Evolutionary conservation across 2,113 vertebrate species (phyloP), one percentile per base, ranked within the genome.

Genomic region (Cricetomys ansorgei): DNA sequence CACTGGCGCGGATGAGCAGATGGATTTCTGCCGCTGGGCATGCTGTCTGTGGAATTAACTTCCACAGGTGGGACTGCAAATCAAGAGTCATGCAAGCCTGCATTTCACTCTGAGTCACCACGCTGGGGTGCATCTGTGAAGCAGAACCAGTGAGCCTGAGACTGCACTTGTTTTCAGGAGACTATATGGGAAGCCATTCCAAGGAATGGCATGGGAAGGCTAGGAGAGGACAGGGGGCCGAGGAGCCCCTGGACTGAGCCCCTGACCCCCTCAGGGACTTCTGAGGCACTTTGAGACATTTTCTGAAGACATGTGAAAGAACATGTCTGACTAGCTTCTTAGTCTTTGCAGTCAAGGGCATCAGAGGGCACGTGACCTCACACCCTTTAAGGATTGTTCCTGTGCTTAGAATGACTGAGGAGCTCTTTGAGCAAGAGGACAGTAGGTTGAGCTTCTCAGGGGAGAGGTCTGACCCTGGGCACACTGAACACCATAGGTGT

Each of bases 281-380:
- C 13, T 5, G 53, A 87, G 37, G 37, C 34, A n/a, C 21, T 64
- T 21, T 10, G 1, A 43, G 45, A 37, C 25, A 62, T 62, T 64
- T 65, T 27, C 89, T 80, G 89, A 72, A 72, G 65, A 27, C 37
- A 9, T 5, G 5, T 25, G 76, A 89, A 53, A 67, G 43, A 70
- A 5, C 0, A 1, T 34, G 34, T 3, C 7, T 16, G 2, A 40
- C 59, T 9, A 25, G 5, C 53, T 88, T 29, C 50, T 2, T 3
- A 40, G 12, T 48, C 37, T 69, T 40, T 6, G 13, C 37, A 34
- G 6, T 55, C 62, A 55, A 84, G 4, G 17, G 3, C n/a, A 16
- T 53, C 37, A 7, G 13, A 62, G 43, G 17, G 15, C 8, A 12
- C 53, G 45, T 40, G 27, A 65, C 65, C 29, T 72, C 40, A 13